Evolutionary conservation across 2,113 vertebrate genomes (phyloP).

Genomic region (Zosterops pallidus): DNA sequence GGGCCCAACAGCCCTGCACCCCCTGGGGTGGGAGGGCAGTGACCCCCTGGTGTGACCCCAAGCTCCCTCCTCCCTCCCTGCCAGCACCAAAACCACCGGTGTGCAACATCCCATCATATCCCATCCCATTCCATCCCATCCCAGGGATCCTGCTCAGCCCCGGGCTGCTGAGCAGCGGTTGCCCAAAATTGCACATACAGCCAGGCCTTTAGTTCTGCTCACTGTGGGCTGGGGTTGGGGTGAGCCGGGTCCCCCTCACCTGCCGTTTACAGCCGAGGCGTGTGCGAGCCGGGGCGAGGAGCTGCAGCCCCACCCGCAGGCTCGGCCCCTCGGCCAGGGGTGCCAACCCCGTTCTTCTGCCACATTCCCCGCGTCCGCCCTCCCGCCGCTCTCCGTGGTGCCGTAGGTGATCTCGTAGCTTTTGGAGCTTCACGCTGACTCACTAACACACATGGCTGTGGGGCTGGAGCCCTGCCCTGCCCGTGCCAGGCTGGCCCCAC

Average conservation of each 20-base stretch:
- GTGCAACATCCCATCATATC: not conserved
- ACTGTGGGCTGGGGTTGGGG: rapidly evolving
- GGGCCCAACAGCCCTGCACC: not conserved
- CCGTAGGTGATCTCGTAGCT: not conserved
- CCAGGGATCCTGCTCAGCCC: not conserved
- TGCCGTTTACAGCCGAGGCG: not conserved
- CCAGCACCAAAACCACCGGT: rapidly evolving
- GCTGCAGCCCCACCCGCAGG: not conserved
- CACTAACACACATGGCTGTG: not conserved
- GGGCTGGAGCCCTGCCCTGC: not conserved
- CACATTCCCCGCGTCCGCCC: conserved; percentile 3
- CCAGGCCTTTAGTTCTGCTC: not conserved
- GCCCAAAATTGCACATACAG: not conserved
- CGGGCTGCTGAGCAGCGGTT: not conserved
- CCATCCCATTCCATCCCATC: not conserved
- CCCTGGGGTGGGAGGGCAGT: not conserved
- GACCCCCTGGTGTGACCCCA: not conserved
- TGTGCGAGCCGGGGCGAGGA: rapidly evolving
- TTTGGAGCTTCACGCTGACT: not conserved
- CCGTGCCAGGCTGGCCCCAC: not conserved
- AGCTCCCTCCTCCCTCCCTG: not conserved
- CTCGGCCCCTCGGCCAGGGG: not conserved
- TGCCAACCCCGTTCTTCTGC: conserved; percentile 15
- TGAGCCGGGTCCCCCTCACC: not conserved
- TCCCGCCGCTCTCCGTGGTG: not conserved